Conservation (phyloP, 2,888 invertebrate species). For the Eristalinus sepulchralis region DNA sequence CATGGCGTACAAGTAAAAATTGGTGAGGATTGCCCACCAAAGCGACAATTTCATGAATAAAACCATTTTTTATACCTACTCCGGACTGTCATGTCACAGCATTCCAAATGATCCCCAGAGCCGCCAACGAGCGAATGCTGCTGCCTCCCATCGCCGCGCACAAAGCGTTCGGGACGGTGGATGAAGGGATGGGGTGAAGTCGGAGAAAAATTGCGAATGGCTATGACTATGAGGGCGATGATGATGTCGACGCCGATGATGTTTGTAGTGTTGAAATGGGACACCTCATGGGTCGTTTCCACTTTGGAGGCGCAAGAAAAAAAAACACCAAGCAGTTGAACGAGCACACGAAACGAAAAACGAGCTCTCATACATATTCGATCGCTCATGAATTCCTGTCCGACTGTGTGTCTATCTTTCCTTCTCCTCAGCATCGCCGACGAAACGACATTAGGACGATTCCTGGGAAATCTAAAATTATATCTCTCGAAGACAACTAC, state of each 20-base stretch:
- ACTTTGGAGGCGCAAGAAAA: slow-evolving; percentile 1
- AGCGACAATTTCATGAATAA: slow-evolving; percentile 70
- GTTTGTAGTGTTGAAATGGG: slow-evolving; percentile 57
- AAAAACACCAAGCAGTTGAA: not conserved
- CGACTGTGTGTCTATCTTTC: slow-evolving; percentile 57
- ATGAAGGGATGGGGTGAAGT: not conserved
- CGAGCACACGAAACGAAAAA: not conserved
- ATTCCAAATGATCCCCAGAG: slow-evolving; percentile 64
- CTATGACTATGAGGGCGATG: slow-evolving; percentile 26
- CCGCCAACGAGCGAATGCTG: slow-evolving; percentile 34
- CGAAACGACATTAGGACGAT: slow-evolving; percentile 47
- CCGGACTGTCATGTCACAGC: slow-evolving; percentile 57
- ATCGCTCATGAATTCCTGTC: slow-evolving; percentile 67
- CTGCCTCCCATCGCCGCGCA: not conserved
- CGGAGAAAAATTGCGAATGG: slow-evolving; percentile 56
- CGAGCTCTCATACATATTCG: slow-evolving; percentile 60
- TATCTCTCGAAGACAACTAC: slow-evolving; percentile 40
- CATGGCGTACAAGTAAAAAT: slow-evolving; percentile 59
- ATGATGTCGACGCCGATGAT: slow-evolving; percentile 41
- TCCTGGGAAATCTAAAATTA: slow-evolving; percentile 59
- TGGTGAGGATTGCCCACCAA: slow-evolving; percentile 66
- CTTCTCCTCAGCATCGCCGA: not conserved
- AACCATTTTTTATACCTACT: slow-evolving; percentile 61
- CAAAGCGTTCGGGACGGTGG: not conserved
- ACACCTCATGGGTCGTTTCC: slow-evolving; percentile 61